phyloP scores from a whole-genome alignment of 1,140 invertebrate species.

The Manduca sexta region DNA sequence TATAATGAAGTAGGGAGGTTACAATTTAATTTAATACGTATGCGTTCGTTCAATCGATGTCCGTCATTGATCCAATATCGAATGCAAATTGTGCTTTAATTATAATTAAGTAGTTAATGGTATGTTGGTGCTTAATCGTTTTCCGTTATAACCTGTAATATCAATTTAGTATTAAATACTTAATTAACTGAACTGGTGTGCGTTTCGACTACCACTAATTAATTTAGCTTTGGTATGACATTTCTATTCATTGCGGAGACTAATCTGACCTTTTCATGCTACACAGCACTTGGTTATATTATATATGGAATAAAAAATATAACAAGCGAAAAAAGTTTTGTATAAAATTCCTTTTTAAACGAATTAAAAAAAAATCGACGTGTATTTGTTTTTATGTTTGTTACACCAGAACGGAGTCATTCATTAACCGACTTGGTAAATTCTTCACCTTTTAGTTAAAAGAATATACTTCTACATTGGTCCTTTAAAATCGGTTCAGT shows the following conservation, averaged over 20 bases:
- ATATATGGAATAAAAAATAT: no score
- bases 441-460: no score
- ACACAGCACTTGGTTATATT: no score
- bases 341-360: no score
- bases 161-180: neutral
- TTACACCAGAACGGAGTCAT: no score
- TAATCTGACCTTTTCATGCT: neutral
- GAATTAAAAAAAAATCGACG: no score
- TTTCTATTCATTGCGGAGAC: neutral
- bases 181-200: neutral
- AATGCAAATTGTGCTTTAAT: slow-evolving; percentile 22
- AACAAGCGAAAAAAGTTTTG: no score
- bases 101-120: slow-evolving; percentile 15
- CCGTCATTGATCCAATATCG: slow-evolving; percentile 26
- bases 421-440: no score
- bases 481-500: no score
- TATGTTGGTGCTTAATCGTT: slow-evolving; percentile 1
- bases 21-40: slow-evolving; percentile 2
- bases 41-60: slow-evolving; percentile 40
- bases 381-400: no score
- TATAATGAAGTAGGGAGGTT: neutral
- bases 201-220: neutral
- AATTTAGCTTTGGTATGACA: neutral
- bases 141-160: neutral
- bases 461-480: no score